Conservation (phyloP, 2,113 vertebrate species). For the Colossoma macropomum region DNA sequence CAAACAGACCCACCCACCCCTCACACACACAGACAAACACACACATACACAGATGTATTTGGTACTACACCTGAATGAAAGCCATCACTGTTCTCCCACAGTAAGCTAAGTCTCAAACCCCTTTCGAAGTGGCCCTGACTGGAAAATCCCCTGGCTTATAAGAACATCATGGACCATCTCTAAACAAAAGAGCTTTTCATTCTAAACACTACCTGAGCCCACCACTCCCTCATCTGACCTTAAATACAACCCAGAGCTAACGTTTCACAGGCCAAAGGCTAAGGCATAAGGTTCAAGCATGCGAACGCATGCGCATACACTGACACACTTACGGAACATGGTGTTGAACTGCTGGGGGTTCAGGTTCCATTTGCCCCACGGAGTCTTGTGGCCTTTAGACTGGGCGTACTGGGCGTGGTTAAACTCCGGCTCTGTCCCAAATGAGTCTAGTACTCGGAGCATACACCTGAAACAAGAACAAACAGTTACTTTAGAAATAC, state of each 20-base stretch:
- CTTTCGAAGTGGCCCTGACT: slow-evolving; percentile 37
- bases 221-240: slow-evolving; percentile 23
- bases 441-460: slow-evolving; percentile 95
- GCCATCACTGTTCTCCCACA: slow-evolving; percentile 51
- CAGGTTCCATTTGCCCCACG: slow-evolving; percentile 99
- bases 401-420: slow-evolving; percentile 98
- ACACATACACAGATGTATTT: not conserved
- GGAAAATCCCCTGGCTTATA: slow-evolving; percentile 61
- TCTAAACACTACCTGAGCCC: slow-evolving; percentile 48
- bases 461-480: slow-evolving; percentile 85
- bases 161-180: slow-evolving; percentile 64
- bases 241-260: slow-evolving; percentile 51
- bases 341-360: slow-evolving; percentile 99
- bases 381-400: slow-evolving; percentile 97
- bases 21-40: slow-evolving; percentile 8
- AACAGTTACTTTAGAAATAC: slow-evolving; percentile 12
- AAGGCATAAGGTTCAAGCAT: slow-evolving; percentile 17
- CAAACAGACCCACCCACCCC: not conserved
- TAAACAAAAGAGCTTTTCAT: slow-evolving; percentile 73
- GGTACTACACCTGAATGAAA: slow-evolving; percentile 3
- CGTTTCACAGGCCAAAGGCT: slow-evolving; percentile 58
- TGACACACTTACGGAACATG: slow-evolving; percentile 94
- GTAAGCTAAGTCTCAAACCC: slow-evolving; percentile 66
- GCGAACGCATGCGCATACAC: not conserved
- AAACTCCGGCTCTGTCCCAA: slow-evolving; percentile 97